phyloP scores from a whole-genome alignment of 2,888 invertebrate species.

The Pandemis cinnamomeana region DNA sequence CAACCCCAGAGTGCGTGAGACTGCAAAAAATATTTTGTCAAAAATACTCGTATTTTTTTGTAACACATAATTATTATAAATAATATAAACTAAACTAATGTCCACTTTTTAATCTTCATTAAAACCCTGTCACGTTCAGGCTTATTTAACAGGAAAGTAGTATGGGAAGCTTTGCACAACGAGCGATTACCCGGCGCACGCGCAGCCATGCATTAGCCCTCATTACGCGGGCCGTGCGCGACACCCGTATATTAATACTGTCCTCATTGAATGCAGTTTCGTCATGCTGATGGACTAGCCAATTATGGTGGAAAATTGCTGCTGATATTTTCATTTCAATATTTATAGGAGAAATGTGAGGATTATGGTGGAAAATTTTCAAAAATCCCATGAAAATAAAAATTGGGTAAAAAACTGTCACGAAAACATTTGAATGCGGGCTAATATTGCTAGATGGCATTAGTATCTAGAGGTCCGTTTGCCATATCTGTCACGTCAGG shows the following conservation, averaged over 20 bases:
- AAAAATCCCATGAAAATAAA: too few species aligned
- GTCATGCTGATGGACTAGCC: conserved; percentile 32
- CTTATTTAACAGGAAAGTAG: conserved; percentile 52
- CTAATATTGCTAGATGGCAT: too few species aligned
- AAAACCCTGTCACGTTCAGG: conserved; percentile 36
- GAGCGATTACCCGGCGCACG: conserved; percentile 32
- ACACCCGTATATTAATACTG: conserved; percentile 54
- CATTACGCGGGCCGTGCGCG: conserved; percentile 52
- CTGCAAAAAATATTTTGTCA: too few species aligned
- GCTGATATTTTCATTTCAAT: not conserved
- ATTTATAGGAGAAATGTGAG: not conserved
- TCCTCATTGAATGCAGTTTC: conserved; percentile 46
- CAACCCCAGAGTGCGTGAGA: too few species aligned
- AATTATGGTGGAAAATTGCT: conserved; percentile 18
- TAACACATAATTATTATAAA: too few species aligned
- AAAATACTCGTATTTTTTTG: too few species aligned
- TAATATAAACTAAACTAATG: not conserved
- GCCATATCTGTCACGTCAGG: too few species aligned
- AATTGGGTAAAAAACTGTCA: too few species aligned
- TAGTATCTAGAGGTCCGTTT: too few species aligned
- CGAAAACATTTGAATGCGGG: too few species aligned
- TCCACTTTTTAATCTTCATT: not conserved
- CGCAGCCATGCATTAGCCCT: conserved; percentile 41
- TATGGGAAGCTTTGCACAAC: conserved; percentile 63
- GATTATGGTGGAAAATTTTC: too few species aligned